Base-by-base conservation (phyloP, 1,140 invertebrate genomes). In the Dreissena rostriformis region DNA sequence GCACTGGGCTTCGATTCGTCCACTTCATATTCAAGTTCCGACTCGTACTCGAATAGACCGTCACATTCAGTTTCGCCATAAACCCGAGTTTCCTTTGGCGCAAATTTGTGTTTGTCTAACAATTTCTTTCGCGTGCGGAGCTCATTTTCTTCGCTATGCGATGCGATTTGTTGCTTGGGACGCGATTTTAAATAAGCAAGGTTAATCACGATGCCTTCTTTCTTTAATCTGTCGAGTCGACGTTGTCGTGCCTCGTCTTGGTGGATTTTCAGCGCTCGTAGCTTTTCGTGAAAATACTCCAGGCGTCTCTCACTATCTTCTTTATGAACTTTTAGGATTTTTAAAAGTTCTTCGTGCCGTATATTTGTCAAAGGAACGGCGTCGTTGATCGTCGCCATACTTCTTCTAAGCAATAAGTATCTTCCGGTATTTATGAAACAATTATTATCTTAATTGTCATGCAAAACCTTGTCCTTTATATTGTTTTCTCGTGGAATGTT, bases 141-240 rank as follows among this genome's bases (percentile, higher is more conserved):
- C 14, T 66, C 61, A 49, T n/a, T 51, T 55, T 51, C 61, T 12
- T 63, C 19, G 28, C 74, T 39, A 12, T 28, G 49, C 8, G 10
- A 24, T 26, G 12, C 55, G 29, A 19, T 26, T 12, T 12, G 26
- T 15, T 19, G 17, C 65, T 70, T 79, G 19, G 76, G 29, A 14
- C 49, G 65, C n/a, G 51, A 49, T 70, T 70, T 79, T 7, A 70
- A n/a, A 7, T 26, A 28, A 5, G 66, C 76, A 10, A 79, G 4
- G 49, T 79, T 51, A 53, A 79, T 79, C 51, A 51, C 49, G 53
- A 79, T 79, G 12, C 76, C 76, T 52, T 79, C 76, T n/a, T 67
- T 67, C 51, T 53, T 12, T 2, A 79, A 66, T 29, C 76, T 39
- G 24, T 29, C 63, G 10, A 70, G 63, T 19, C 66, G 39, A 67